These are phyloP conservation scores for Chymomyza costata DNA, from an alignment of 1,140 invertebrate genomes.

Conservation along the genomic window DNA sequence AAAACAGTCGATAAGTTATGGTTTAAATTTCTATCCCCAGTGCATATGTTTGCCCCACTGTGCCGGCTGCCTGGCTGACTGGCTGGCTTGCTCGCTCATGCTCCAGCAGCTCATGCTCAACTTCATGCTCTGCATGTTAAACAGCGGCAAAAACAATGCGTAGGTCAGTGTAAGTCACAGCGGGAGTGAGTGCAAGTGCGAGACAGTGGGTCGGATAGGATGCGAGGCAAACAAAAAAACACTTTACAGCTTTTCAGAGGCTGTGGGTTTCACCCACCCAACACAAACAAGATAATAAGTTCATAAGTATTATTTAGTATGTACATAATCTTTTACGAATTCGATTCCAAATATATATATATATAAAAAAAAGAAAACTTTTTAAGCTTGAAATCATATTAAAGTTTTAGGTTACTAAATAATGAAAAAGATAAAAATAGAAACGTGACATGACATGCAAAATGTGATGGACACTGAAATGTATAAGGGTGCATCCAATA, in stretches of 20 bases:
- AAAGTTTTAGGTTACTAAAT: too few species aligned
- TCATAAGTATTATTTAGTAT: constrained; percentile 69
- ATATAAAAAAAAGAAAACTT: neutral
- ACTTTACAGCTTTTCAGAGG: too few species aligned
- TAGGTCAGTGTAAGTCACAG: too few species aligned
- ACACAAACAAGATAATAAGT: constrained; percentile 73
- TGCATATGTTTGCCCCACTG: constrained; percentile 38
- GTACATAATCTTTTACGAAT: constrained; percentile 53
- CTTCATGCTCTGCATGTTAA: constrained; percentile 64
- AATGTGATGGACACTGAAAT: too few species aligned
- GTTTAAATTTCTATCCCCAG: constrained; percentile 67
- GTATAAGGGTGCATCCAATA: too few species aligned
- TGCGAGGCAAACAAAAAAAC: too few species aligned
- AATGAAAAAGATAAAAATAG: too few species aligned
- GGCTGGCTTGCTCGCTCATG: too few species aligned
- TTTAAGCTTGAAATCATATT: too few species aligned
- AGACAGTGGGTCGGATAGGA: constrained; percentile 1
- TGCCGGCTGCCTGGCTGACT: too few species aligned
- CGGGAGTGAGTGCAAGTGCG: constrained; percentile 8
- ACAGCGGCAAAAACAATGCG: constrained; percentile 3
- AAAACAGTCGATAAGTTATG: constrained; percentile 42
- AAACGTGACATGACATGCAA: too few species aligned
- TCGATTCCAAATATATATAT: neutral
- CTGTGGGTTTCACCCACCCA: constrained; percentile 28
- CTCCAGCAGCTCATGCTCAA: too few species aligned